A percentile compares a stretch with the other conserved stretches of the same genome.
phyloP scores from a whole-genome alignment of 2,797 vertebrate species.

The Falco berigora region DNA sequence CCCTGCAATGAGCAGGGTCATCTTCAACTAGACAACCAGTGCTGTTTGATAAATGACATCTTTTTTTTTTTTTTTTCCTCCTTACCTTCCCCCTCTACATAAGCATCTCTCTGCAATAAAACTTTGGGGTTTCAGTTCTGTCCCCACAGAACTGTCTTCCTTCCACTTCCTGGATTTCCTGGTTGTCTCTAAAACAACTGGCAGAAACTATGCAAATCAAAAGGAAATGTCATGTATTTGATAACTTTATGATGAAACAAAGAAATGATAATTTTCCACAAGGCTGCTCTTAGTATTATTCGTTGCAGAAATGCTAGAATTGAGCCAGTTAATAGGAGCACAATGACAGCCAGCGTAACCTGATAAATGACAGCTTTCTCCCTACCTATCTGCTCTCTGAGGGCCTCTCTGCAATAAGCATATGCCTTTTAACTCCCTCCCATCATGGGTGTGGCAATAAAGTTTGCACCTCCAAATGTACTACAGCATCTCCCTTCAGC shows the following conservation, averaged over 20 bases:
- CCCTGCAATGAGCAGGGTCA: not conserved
- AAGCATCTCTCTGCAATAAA: not conserved
- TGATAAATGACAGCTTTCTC: not conserved
- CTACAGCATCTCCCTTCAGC: not conserved
- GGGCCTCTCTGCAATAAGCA: not conserved
- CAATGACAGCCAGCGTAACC: not conserved
- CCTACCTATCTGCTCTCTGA: not conserved
- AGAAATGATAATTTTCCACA: not conserved
- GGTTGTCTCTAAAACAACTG: not conserved
- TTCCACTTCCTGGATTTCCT: not conserved
- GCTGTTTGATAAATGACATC: not conserved
- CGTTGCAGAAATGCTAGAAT: not conserved
- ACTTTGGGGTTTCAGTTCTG: not conserved
- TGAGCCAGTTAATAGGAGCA: not conserved
- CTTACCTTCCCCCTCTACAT: not conserved
- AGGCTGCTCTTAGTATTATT: not conserved
- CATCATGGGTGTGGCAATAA: not conserved
- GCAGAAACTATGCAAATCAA: not conserved
- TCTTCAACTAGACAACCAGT: not conserved
- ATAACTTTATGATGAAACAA: not conserved
- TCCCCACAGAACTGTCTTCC: not conserved
- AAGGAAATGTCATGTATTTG: not conserved
- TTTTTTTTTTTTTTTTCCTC: not conserved
- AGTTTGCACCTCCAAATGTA: not conserved
- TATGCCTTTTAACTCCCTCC: not conserved